Conservation (phyloP, 2,113 vertebrate genomes). For the Ammodytes dubius region DNA sequence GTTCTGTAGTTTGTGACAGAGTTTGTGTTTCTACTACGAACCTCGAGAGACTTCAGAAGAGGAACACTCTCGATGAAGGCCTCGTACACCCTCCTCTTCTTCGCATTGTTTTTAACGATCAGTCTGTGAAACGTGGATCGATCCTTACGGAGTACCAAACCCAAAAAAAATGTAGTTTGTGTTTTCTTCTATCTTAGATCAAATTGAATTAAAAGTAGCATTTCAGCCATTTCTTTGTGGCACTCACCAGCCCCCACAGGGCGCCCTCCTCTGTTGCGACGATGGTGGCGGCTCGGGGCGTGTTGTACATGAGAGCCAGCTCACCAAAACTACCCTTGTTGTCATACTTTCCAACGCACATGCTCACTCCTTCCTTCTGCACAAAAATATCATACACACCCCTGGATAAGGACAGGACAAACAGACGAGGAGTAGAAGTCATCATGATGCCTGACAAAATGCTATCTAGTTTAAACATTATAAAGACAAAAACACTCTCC, state of each 20-base stretch:
- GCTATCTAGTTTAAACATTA: background rate
- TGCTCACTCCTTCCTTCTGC: constrained; percentile 85
- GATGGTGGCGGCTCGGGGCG: constrained; percentile 95
- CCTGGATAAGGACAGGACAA: constrained; percentile 78
- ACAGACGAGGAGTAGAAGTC: constrained; percentile 5
- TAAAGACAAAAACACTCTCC: background rate
- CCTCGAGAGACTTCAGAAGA: constrained; percentile 94
- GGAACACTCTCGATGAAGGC: constrained; percentile 95
- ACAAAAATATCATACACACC: constrained; percentile 94
- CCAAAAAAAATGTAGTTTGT: background rate
- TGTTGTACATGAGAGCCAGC: constrained; percentile 98
- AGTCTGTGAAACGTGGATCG: constrained; percentile 95
- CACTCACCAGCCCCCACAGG: constrained; percentile 95
- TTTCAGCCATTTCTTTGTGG: too few relatives aligned
- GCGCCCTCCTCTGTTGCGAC: constrained; percentile 91
- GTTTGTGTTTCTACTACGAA: constrained; percentile 66
- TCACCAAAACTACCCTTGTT: constrained; percentile 97
- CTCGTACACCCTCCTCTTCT: constrained; percentile 94
- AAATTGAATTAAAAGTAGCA: too few relatives aligned
- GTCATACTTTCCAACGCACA: constrained; percentile 92
- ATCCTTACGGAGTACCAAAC: constrained; percentile 83
- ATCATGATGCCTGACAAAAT: background rate
- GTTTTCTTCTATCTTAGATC: background rate
- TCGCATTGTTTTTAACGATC: constrained; percentile 96
- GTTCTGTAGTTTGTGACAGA: background rate